A percentile compares a stretch with the other conserved stretches of the same genome.
Conservation (phyloP, 2,888 invertebrate species). For the Pelosia muscerda region DNA sequence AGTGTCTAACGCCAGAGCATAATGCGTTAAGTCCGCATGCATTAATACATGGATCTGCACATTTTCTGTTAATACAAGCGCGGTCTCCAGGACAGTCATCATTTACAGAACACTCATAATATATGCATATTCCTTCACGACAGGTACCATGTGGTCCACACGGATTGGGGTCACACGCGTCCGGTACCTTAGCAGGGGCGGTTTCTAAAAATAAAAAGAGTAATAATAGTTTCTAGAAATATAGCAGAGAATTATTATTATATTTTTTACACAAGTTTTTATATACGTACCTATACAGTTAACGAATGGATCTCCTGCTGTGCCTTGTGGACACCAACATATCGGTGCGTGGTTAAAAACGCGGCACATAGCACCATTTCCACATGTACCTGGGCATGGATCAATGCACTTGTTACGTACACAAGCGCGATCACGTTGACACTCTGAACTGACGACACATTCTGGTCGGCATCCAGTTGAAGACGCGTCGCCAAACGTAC, state of each 20-base stretch:
- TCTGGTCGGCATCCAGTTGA: slow-evolving; percentile 93
- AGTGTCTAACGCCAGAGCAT: slow-evolving; percentile 91
- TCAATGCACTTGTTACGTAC: slow-evolving; percentile 92
- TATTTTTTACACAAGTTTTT: not conserved
- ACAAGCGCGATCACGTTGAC: slow-evolving; percentile 91
- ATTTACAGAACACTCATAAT: slow-evolving; percentile 95
- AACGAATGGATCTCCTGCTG: slow-evolving; percentile 94
- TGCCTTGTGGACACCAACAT: slow-evolving; percentile 91
- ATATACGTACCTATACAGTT: slow-evolving; percentile 83
- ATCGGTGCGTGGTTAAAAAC: slow-evolving; percentile 87
- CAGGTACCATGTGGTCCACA: slow-evolving; percentile 91
- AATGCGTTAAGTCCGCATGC: slow-evolving; percentile 95
- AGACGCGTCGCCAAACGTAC: slow-evolving; percentile 91
- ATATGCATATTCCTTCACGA: slow-evolving; percentile 88
- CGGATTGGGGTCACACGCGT: slow-evolving; percentile 91
- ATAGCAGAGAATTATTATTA: not conserved
- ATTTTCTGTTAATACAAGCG: slow-evolving; percentile 93
- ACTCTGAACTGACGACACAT: slow-evolving; percentile 94
- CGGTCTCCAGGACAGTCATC: slow-evolving; percentile 94
- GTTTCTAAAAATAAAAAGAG: slow-evolving; percentile 54
- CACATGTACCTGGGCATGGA: slow-evolving; percentile 94
- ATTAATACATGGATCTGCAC: slow-evolving; percentile 93
- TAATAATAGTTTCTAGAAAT: not conserved
- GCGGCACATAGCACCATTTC: slow-evolving; percentile 91
- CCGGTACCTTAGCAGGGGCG: slow-evolving; percentile 71